Evolutionary conservation across 2,888 invertebrate genomes (phyloP).

Genomic region (Morpho helenor): DNA sequence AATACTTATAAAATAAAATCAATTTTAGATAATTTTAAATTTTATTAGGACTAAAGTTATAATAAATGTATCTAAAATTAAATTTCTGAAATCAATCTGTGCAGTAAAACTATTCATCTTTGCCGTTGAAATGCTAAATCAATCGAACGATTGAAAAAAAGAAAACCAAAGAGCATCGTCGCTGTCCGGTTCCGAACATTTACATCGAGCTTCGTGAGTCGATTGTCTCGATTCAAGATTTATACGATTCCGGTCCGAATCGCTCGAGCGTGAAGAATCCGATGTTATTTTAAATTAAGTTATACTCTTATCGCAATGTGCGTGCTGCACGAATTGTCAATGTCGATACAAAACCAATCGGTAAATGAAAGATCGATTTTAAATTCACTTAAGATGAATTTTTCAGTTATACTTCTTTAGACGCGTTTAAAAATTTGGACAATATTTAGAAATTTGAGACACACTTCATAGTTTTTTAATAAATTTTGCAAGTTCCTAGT

Average conservation of each 20-base stretch:
- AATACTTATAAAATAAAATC: too few species aligned
- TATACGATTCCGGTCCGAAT: slow-evolving; percentile 13
- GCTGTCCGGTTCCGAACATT: slow-evolving; percentile 36
- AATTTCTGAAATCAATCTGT: too few species aligned
- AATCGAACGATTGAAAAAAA: slow-evolving; percentile 3
- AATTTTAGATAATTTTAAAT: too few species aligned
- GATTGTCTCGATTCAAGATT: slow-evolving; percentile 14
- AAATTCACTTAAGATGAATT: too few species aligned
- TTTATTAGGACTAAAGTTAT: too few species aligned
- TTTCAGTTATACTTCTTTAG: too few species aligned
- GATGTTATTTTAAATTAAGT: slow-evolving; percentile 28
- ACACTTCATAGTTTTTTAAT: too few species aligned
- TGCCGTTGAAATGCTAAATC: slow-evolving; percentile 11
- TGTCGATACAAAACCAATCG: background rate
- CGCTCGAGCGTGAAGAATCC: slow-evolving; percentile 15
- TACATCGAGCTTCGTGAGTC: slow-evolving; percentile 29
- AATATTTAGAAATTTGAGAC: too few species aligned
- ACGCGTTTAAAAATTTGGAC: too few species aligned
- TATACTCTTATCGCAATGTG: slow-evolving; percentile 23
- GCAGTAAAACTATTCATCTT: slow-evolving; percentile 2
- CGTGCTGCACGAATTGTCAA: slow-evolving; percentile 23
- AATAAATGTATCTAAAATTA: too few species aligned
- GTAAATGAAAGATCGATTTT: too few species aligned
- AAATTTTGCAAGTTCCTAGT: too few species aligned
- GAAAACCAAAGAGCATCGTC: slow-evolving; percentile 15